phyloP scores from a whole-genome alignment of 1,140 invertebrate genomes.

The Epicauta chinensis region DNA sequence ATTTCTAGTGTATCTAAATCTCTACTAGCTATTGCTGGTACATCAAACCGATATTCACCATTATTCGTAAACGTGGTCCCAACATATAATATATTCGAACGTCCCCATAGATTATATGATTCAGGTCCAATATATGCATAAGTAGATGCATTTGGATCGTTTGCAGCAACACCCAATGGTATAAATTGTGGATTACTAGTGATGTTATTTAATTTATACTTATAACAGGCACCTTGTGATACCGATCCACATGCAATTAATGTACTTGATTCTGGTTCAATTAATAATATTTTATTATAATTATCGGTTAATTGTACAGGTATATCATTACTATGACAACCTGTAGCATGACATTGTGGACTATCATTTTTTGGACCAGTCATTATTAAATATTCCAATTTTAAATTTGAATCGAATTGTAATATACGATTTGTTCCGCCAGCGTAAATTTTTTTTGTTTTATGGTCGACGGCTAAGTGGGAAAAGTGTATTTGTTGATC shows the following conservation, averaged over 20 bases:
- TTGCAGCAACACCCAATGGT: constrained; percentile 77
- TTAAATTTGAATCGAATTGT: constrained; percentile 69
- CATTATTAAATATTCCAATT: constrained; percentile 58
- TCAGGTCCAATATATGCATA: constrained; percentile 93
- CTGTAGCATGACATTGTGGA: constrained; percentile 78
- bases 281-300: constrained; percentile 86
- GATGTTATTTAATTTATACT: constrained; percentile 79
- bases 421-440: constrained; percentile 80
- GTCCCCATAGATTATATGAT: constrained; percentile 67
- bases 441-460: constrained; percentile 55
- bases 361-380: constrained; percentile 76
- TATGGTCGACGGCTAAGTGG: constrained; percentile 58
- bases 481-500: constrained; percentile 45
- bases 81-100: constrained; percentile 82
- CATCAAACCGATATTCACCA: constrained; percentile 88
- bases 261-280: constrained; percentile 72
- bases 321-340: constrained; percentile 62
- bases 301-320: constrained; percentile 69
- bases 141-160: constrained; percentile 85
- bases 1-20: constrained; percentile 71
- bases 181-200: constrained; percentile 67
- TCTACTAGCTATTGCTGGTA: constrained; percentile 86
- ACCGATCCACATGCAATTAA: constrained; percentile 86
- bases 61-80: constrained; percentile 90
- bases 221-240: constrained; percentile 80